Percentiles rank a stretch among this genome's conserved stretches.
Conservation (phyloP, 2,113 vertebrate genomes). For the Monarcha castaneiventris region DNA sequence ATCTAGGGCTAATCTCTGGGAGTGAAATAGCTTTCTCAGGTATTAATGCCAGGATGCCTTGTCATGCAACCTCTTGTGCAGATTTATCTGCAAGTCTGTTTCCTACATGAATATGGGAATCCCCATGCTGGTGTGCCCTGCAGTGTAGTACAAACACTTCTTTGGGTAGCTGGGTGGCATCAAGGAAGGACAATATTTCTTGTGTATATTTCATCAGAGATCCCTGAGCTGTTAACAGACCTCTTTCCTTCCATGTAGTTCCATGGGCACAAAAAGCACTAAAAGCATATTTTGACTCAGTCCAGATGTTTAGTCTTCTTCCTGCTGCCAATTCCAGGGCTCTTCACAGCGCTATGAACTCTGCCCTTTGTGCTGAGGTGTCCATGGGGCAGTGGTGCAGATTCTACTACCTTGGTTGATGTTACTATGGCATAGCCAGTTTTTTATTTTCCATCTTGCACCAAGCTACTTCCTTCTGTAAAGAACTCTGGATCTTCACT, state of each 20-base stretch:
- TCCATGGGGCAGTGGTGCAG: background rate
- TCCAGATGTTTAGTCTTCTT: background rate
- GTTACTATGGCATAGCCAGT: background rate
- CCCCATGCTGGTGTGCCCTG: background rate
- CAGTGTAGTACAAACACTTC: background rate
- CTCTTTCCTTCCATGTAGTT: background rate
- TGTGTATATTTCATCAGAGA: background rate
- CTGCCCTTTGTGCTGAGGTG: background rate
- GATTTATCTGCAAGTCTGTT: background rate
- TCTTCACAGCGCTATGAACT: background rate
- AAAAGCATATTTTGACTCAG: background rate
- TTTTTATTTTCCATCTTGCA: background rate
- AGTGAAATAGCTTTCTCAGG: background rate
- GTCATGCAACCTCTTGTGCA: background rate
- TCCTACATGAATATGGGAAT: background rate
- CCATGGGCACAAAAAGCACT: background rate
- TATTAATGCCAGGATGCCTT: background rate
- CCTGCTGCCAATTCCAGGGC: background rate
- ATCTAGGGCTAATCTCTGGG: background rate
- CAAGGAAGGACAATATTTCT: background rate
- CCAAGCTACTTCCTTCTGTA: background rate
- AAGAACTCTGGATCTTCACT: background rate
- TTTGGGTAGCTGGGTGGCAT: background rate
- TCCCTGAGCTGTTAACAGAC: background rate
- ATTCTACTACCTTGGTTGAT: background rate